These are phyloP conservation scores for Gulo gulo DNA, from an alignment of 2,113 vertebrate species.

Conservation along the genomic window DNA sequence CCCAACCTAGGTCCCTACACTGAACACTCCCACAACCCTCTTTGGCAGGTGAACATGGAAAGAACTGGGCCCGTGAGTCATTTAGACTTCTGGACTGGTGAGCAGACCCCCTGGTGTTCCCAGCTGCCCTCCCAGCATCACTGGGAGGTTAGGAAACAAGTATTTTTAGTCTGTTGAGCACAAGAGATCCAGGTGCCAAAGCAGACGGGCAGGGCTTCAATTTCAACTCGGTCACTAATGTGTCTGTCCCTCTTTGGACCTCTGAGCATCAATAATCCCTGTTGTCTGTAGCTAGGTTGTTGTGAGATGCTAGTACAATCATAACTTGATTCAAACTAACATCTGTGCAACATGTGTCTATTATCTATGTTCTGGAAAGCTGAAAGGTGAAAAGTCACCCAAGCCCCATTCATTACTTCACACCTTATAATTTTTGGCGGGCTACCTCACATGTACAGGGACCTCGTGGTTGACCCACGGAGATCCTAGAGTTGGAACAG, in stretches of 20 bases:
- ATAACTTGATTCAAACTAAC: not conserved
- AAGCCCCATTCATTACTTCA: not conserved
- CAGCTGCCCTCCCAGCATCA: not conserved
- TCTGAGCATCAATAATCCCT: not conserved
- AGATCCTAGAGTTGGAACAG: not conserved
- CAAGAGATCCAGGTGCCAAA: not conserved
- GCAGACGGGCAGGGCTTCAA: not conserved
- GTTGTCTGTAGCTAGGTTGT: not conserved
- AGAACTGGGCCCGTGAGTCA: not conserved
- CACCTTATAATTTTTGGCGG: not conserved
- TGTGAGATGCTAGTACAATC: not conserved
- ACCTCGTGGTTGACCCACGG: not conserved
- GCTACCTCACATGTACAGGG: not conserved
- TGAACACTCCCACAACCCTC: not conserved
- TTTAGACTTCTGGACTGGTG: not conserved
- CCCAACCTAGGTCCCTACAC: not conserved
- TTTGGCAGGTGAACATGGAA: not conserved
- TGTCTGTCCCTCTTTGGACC: constrained; percentile 9
- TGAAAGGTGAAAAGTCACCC: not conserved
- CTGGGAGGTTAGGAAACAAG: not conserved
- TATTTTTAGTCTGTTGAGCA: not conserved
- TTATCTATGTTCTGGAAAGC: not conserved
- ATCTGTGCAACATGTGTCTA: not conserved
- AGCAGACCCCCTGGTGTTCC: not conserved
- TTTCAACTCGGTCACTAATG: constrained; percentile 1